These are phyloP conservation scores for Sakesphorus luctuosus DNA, from an alignment of 2,113 vertebrate genomes.

Conservation along the genomic window DNA sequence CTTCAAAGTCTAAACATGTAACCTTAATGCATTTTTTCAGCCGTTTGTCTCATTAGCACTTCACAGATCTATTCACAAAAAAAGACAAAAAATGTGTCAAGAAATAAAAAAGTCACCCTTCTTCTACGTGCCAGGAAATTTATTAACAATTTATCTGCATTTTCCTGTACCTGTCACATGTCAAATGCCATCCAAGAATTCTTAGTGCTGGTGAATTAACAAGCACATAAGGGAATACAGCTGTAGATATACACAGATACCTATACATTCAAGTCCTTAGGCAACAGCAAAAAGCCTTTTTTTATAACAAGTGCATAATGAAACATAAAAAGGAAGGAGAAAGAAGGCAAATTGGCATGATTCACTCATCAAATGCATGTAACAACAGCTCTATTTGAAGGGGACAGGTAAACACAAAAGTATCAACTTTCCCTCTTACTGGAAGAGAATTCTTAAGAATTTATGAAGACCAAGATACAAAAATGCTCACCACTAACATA, in stretches of 20 bases:
- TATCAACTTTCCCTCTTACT: neutral
- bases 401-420: neutral
- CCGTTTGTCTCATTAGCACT: slow-evolving; percentile 43
- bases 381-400: neutral
- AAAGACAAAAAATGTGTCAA: neutral
- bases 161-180: slow-evolving; percentile 8
- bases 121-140: slow-evolving; percentile 7
- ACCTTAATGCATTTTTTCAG: slow-evolving; percentile 18
- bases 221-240: slow-evolving; percentile 25
- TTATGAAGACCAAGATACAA: neutral
- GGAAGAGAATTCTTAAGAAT: neutral
- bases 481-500: neutral
- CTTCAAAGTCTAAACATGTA: slow-evolving; percentile 7
- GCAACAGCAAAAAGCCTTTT: neutral
- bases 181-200: neutral
- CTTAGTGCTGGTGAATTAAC: slow-evolving; percentile 4
- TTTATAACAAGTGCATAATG: neutral
- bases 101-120: neutral
- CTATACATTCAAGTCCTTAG: neutral
- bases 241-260: neutral
- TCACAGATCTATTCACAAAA: neutral
- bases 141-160: slow-evolving; percentile 35
- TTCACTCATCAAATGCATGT: neutral
- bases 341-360: neutral
- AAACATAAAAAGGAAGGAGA: neutral